Conservation (phyloP, 2,113 vertebrate species). For the Speoplatyrhinus poulsoni region DNA sequence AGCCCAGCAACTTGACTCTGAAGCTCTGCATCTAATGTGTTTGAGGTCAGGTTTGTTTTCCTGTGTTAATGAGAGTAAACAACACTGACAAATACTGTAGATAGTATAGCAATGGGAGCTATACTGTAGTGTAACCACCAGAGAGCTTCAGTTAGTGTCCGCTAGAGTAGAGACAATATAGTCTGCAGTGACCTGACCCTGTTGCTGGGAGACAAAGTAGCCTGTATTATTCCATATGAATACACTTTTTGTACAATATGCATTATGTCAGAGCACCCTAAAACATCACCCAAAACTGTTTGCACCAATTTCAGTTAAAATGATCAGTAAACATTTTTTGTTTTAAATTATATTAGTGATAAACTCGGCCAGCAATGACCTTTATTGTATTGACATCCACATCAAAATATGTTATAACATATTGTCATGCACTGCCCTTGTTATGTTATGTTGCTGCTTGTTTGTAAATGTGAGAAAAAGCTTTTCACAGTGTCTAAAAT, state of each 20-base stretch:
- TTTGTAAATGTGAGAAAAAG: constrained; percentile 50
- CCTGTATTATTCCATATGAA: constrained; percentile 50
- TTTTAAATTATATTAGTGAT: constrained; percentile 9
- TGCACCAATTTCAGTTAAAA: constrained; percentile 6
- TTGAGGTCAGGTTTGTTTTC: too few species aligned
- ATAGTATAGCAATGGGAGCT: too few species aligned
- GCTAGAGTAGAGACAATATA: too few species aligned
- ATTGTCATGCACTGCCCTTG: constrained; percentile 42
- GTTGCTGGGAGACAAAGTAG: constrained; percentile 42
- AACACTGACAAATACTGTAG: too few species aligned
- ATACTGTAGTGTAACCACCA: too few species aligned
- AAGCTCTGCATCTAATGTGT: too few species aligned
- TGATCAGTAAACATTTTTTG: constrained; percentile 31
- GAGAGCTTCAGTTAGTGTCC: too few species aligned
- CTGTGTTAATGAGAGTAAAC: too few species aligned
- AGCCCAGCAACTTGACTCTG: too few species aligned
- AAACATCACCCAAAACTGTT: constrained; percentile 28
- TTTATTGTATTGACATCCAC: constrained; percentile 14
- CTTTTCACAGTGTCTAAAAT: constrained; percentile 53
- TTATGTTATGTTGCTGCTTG: constrained; percentile 59
- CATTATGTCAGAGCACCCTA: constrained; percentile 35
- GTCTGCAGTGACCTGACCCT: background rate
- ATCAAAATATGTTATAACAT: constrained; percentile 40
- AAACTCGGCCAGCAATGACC: constrained; percentile 38
- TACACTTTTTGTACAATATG: constrained; percentile 33